These are phyloP conservation scores for Rotaria sp. DNA, from an alignment of 2,888 invertebrate genomes.

Conservation along the genomic window DNA sequence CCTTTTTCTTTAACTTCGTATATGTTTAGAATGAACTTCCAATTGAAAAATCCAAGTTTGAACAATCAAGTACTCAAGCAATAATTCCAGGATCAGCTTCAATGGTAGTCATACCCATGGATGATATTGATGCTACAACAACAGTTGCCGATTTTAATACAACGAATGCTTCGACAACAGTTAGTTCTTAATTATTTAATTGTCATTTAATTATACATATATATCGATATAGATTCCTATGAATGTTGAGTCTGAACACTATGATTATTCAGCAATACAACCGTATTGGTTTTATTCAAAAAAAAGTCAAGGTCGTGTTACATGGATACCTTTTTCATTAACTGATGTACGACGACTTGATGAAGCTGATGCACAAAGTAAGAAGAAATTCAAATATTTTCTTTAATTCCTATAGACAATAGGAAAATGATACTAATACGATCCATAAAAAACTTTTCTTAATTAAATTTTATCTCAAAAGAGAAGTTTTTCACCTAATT, in stretches of 20 bases:
- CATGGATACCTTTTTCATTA: constrained; percentile 11
- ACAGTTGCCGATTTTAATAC: background rate
- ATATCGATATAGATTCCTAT: background rate
- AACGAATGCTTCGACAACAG: background rate
- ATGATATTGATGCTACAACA: background rate
- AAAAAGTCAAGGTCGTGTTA: background rate
- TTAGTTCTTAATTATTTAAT: background rate
- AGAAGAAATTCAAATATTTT: background rate
- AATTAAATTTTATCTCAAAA: too few relatives aligned
- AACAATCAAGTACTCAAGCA: background rate
- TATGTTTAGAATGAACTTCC: background rate
- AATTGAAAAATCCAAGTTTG: background rate
- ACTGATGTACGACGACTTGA: background rate
- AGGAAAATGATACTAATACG: background rate
- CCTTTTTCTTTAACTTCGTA: background rate
- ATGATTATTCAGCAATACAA: background rate
- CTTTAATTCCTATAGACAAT: background rate
- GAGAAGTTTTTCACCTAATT: too few relatives aligned
- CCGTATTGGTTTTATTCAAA: constrained; percentile 26
- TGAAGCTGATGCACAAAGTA: background rate
- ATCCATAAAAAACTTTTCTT: too few relatives aligned
- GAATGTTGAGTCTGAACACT: background rate
- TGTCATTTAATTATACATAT: background rate
- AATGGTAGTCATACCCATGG: background rate
- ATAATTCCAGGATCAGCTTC: background rate